These are phyloP conservation scores for Empidonax traillii DNA, from an alignment of 2,113 vertebrate species.

Conservation along the genomic window DNA sequence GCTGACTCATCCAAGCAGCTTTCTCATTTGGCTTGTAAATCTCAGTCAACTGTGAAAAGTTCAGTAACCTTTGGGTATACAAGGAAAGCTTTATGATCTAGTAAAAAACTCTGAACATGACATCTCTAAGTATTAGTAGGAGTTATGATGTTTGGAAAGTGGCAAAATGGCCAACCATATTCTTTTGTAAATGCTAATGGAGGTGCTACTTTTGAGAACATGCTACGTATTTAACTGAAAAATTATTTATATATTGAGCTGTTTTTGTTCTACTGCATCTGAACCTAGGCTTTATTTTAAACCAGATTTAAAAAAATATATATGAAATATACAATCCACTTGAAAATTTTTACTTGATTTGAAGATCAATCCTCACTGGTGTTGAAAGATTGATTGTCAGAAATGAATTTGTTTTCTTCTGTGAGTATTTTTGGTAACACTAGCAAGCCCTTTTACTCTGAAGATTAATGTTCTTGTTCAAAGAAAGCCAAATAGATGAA, in stretches of 20 bases:
- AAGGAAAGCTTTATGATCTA: background rate
- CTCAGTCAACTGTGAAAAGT: background rate
- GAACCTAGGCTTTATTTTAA: background rate
- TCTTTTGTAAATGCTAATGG: slow-evolving; percentile 8
- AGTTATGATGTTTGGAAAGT: slow-evolving; percentile 21
- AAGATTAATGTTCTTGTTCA: background rate
- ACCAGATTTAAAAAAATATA: background rate
- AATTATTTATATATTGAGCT: background rate
- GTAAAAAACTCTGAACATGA: slow-evolving; percentile 16
- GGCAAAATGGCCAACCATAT: background rate
- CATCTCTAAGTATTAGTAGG: slow-evolving; percentile 12
- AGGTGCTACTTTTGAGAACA: background rate
- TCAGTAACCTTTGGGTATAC: background rate
- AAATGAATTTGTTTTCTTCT: background rate
- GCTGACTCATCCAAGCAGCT: background rate
- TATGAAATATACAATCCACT: background rate
- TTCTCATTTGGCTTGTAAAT: slow-evolving; percentile 5
- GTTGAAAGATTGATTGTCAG: background rate
- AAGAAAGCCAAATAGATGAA: background rate
- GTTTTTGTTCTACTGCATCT: background rate
- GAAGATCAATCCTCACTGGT: background rate
- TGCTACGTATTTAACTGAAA: background rate
- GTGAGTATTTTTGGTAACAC: background rate
- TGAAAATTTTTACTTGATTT: slow-evolving; percentile 3
- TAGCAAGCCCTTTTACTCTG: background rate